phyloP scores from a whole-genome alignment of 2,888 invertebrate species.

The Perizoma affinitatum region DNA sequence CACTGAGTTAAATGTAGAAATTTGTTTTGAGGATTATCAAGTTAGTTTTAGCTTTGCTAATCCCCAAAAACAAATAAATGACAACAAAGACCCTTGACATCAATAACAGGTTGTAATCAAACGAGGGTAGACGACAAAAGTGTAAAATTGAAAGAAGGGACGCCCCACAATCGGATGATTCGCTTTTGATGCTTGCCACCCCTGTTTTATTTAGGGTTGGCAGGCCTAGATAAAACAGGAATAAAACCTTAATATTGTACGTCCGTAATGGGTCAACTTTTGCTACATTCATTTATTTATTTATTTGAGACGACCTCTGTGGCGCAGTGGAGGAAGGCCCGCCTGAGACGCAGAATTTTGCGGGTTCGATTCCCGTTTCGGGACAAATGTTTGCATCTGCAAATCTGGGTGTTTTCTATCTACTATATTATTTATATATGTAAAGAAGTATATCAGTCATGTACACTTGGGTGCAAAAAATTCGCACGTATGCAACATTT shows the following conservation, averaged over 20 bases:
- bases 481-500: too few species aligned
- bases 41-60: constrained; percentile 4
- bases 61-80: constrained; percentile 13
- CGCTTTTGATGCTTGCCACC: constrained; percentile 65
- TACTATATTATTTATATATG: too few species aligned
- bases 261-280: neutral
- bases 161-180: constrained; percentile 69
- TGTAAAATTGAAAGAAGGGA: constrained; percentile 44
- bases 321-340: too few species aligned
- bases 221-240: neutral
- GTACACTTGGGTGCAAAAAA: too few species aligned
- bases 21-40: neutral
- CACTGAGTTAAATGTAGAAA: too few species aligned
- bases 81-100: neutral
- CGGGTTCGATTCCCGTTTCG: too few species aligned
- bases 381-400: too few species aligned
- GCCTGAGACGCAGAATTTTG: too few species aligned
- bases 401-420: too few species aligned
- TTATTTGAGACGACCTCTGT: too few species aligned
- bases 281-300: neutral
- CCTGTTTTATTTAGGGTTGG: constrained; percentile 38
- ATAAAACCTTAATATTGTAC: too few species aligned
- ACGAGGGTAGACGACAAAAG: constrained; percentile 43
- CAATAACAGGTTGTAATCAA: constrained; percentile 20
- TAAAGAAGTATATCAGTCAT: too few species aligned